Base-by-base conservation (phyloP, 35 echinoderm and acorn worm species). In the Diadema setosum region DNA sequence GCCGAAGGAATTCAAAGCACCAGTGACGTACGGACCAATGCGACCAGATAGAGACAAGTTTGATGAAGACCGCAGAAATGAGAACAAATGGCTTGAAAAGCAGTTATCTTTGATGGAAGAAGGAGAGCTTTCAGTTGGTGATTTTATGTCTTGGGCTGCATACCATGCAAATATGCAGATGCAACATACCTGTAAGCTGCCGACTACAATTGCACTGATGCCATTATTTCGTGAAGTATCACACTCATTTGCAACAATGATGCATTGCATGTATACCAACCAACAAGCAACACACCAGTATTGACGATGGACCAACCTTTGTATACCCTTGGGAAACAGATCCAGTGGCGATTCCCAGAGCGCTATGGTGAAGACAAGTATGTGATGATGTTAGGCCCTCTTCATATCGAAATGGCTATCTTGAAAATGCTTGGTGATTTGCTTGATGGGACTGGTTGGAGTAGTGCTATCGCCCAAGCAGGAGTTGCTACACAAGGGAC, bases 361-460 rank as follows among this genome's bases (percentile, higher is more conserved):
- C 58, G 6, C 0, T 84, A 89, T 39, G 92, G 92, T 36, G 63
- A 94, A 43, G 87, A 94, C 52, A 60, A 74, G 14, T 86, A 82
- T 17, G 24, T 94, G 12, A 37, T 93, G 30, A 83, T 93, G 76
- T 48, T 94, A 1, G 88, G 88, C 14, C 70, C 48, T 11, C 39
- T 91, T 37, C 87, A 94, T 58, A 89, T 85, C 36, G 92, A 89
- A 64, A 90, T 90, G 86, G 70, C 86, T 7, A 25, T 26, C 11
- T 65, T 55, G 49, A 92, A 86, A 32, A 42, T 42, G 4, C 7
- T 86, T 9, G 83, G 83, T 15, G 90, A 86, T 45, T 86, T 45
- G 31, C 45, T 92, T 26, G 90, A 92, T 37, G 65, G 70, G 5
- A 43, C 17, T 67, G 90, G 90, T 42, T 92, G 90, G 90, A 75